Evolutionary conservation across 1,140 invertebrate species (phyloP).

Genomic region (Eumeta japonica): DNA sequence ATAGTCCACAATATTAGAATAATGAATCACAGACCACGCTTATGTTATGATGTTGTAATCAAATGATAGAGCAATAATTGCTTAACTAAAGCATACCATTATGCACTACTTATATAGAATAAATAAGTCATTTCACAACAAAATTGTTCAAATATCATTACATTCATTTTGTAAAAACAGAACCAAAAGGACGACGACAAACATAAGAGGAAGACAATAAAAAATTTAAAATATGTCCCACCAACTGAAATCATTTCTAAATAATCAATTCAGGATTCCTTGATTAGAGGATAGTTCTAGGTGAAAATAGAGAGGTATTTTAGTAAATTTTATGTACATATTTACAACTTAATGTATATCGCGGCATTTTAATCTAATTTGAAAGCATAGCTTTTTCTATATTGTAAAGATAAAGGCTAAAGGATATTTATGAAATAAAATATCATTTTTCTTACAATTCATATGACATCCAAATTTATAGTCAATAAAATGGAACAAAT

Average conservation of each 20-base stretch:
- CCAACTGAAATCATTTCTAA: too few relatives aligned
- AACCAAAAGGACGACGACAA: slow-evolving; percentile 10
- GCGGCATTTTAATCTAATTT: slow-evolving; percentile 16
- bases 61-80: too few relatives aligned
- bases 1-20: too few relatives aligned
- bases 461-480: slow-evolving; percentile 8
- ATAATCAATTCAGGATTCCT: too few relatives aligned
- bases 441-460: slow-evolving; percentile 13
- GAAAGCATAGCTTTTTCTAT: slow-evolving; percentile 15
- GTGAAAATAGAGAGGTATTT: slow-evolving; percentile 26
- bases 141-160: slow-evolving; percentile 8
- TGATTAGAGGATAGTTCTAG: too few relatives aligned
- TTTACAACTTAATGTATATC: slow-evolving; percentile 50
- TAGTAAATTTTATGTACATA: slow-evolving; percentile 50
- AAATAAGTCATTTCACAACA: too few relatives aligned
- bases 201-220: slow-evolving; percentile 15
- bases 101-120: too few relatives aligned
- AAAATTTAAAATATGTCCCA: slow-evolving; percentile 25
- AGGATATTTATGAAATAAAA: neutral
- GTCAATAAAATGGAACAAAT: slow-evolving; percentile 11
- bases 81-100: too few relatives aligned
- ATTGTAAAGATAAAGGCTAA: slow-evolving; percentile 16
- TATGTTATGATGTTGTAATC: too few relatives aligned
- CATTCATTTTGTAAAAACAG: slow-evolving; percentile 13
- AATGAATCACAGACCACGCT: slow-evolving; percentile 19